Percentiles rank a stretch among this genome's conserved stretches.
phyloP scores from a whole-genome alignment of 2,888 invertebrate species.

The Aspidiotus rigidus region DNA sequence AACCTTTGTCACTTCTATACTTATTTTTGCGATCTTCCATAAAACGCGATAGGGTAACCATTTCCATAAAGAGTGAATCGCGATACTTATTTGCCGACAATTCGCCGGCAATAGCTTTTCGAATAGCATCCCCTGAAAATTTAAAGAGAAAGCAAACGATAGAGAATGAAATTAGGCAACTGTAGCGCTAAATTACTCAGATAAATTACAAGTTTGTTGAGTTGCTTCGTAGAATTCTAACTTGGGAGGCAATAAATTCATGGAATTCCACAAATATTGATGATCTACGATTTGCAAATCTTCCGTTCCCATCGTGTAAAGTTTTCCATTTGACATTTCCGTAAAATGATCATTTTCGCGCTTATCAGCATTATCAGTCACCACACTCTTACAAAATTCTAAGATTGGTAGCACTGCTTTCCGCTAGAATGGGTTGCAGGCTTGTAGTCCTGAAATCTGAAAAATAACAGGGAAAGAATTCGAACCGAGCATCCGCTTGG shows the following conservation, averaged over 20 bases:
- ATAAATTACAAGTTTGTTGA: not conserved
- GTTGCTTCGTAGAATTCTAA: not conserved
- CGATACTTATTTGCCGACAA: not conserved
- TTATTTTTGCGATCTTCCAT: conserved; percentile 15
- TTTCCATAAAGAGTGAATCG: conserved; percentile 13
- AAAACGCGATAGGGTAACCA: conserved; percentile 11
- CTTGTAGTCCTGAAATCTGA: too few relatives aligned
- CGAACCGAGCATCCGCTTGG: too few relatives aligned
- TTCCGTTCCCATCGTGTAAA: too few relatives aligned
- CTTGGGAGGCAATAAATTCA: conserved; percentile 5
- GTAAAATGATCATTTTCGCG: too few relatives aligned
- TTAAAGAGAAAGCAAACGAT: not conserved
- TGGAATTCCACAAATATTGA: conserved; percentile 1
- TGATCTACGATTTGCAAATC: too few relatives aligned
- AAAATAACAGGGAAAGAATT: too few relatives aligned
- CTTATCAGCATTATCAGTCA: too few relatives aligned
- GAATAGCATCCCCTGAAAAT: not conserved
- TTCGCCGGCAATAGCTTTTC: conserved; percentile 5
- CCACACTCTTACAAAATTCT: too few relatives aligned
- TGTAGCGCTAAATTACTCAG: not conserved
- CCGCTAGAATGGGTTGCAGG: too few relatives aligned
- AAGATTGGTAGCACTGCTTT: too few relatives aligned
- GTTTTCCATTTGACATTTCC: too few relatives aligned
- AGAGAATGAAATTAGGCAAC: not conserved
- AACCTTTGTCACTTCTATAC: conserved; percentile 30